phyloP scores from a whole-genome alignment of 2,888 invertebrate species.

The Lepidocyrtinus sp. region DNA sequence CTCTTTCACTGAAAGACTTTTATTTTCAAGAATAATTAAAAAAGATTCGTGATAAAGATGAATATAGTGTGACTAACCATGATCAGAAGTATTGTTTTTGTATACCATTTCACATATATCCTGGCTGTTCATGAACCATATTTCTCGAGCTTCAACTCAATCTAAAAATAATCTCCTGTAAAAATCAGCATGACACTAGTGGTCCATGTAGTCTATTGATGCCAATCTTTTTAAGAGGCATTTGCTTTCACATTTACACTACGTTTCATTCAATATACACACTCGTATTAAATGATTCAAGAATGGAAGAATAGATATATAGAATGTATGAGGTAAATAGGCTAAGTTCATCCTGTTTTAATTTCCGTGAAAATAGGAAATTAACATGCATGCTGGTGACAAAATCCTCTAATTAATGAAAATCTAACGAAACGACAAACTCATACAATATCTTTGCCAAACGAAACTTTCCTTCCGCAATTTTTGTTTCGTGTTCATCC shows the following conservation, averaged over 20 bases:
- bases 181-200: background rate
- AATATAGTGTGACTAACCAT: background rate
- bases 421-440: background rate
- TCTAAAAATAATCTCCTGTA: constrained; percentile 40
- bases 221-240: background rate
- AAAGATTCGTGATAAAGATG: too few relatives aligned
- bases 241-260: background rate
- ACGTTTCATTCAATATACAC: background rate
- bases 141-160: constrained; percentile 4
- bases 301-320: background rate
- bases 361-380: background rate
- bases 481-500: background rate
- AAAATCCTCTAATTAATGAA: background rate
- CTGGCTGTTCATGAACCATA: background rate
- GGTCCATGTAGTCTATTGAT: background rate
- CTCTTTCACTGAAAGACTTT: background rate
- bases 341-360: background rate
- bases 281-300: background rate
- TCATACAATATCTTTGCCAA: background rate
- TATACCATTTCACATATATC: background rate
- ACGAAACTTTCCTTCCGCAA: background rate
- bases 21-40: too few relatives aligned
- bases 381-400: background rate
- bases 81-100: background rate
- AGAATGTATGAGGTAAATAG: too few relatives aligned